Evolutionary conservation across 2,113 vertebrate species (phyloP).

Genomic region (Charina bottae): DNA sequence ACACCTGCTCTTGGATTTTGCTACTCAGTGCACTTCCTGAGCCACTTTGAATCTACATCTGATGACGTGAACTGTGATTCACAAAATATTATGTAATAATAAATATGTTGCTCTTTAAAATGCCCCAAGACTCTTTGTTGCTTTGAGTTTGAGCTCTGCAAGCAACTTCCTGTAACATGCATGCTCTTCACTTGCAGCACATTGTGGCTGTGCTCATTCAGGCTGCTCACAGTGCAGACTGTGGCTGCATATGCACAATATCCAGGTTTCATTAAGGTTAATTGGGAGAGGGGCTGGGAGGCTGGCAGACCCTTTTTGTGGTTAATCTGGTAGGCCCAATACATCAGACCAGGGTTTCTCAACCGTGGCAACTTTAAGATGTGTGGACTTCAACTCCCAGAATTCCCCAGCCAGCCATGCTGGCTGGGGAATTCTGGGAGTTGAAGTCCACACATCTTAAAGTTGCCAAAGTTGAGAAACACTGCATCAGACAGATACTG

Average conservation of each 20-base stretch:
- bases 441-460: no score
- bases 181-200: neutral
- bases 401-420: no score
- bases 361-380: no score
- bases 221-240: no score
- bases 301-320: neutral
- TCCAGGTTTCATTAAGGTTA: no score
- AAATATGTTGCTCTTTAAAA: neutral
- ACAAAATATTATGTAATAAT: slow-evolving; percentile 2
- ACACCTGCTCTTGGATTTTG: neutral
- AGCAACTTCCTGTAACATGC: neutral
- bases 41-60: neutral
- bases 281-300: neutral
- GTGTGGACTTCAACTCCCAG: no score
- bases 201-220: neutral
- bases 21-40: neutral
- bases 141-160: neutral
- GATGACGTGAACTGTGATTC: neutral
- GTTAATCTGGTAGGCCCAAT: neutral
- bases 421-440: no score
- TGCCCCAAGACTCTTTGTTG: neutral
- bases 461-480: no score
- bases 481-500: neutral
- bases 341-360: neutral
- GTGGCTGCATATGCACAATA: neutral